Conservation (phyloP, 2,888 invertebrate species). For the Caenorhabditis drosophilae region DNA sequence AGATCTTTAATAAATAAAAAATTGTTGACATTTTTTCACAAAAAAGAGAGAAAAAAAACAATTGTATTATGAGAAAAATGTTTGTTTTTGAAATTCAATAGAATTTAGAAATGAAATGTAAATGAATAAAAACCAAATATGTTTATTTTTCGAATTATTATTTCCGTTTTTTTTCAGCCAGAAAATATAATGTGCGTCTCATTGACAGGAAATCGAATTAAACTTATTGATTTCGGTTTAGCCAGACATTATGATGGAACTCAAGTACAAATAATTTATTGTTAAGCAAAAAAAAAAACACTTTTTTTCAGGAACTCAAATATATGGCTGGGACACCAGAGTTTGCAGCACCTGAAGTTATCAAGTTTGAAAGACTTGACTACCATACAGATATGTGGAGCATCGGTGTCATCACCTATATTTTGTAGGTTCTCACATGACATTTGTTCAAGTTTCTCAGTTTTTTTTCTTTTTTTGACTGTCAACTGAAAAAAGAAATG, state of each 20-base stretch:
- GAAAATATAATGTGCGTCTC: constrained; percentile 97
- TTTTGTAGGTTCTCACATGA: constrained; percentile 81
- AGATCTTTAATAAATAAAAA: too few species aligned
- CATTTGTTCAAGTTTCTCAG: neutral
- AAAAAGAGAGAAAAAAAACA: too few species aligned
- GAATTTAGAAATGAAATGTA: neutral
- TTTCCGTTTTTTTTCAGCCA: constrained; percentile 76
- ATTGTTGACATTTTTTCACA: too few species aligned
- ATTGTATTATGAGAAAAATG: too few species aligned
- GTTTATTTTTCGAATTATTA: neutral
- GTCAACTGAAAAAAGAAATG: too few species aligned
- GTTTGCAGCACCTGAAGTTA: constrained; percentile 86
- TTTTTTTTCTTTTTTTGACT: constrained; percentile 3
- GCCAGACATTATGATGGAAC: constrained; percentile 77
- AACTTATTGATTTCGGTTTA: constrained; percentile 97
- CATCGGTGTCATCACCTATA: constrained; percentile 95
- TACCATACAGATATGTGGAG: constrained; percentile 95
- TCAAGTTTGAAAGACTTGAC: constrained; percentile 95
- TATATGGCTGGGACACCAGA: constrained; percentile 85
- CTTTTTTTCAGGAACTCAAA: constrained; percentile 52
- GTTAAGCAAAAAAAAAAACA: neutral
- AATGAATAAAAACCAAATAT: neutral
- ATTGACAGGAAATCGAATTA: constrained; percentile 93
- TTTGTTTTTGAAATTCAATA: neutral
- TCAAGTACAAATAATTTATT: constrained; percentile 18